These are phyloP conservation scores for Xiphophorus couchianus DNA, from an alignment of 2,113 vertebrate genomes.

Conservation along the genomic window DNA sequence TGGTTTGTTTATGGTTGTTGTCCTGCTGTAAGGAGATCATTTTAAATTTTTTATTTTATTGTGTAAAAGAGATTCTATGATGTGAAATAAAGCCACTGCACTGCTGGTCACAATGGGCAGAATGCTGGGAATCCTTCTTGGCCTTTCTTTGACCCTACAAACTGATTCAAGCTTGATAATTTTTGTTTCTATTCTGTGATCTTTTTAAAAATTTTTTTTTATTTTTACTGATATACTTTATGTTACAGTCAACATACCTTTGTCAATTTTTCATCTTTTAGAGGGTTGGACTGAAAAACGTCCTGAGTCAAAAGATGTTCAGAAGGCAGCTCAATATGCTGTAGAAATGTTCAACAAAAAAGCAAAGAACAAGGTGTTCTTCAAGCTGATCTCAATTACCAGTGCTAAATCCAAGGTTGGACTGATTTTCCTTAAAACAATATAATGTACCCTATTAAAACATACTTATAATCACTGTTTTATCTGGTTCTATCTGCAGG, in stretches of 20 bases:
- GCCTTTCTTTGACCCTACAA: background rate
- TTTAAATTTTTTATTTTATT: background rate
- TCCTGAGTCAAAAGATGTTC: slow-evolving; percentile 31
- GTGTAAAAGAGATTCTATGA: background rate
- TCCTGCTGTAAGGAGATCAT: no score
- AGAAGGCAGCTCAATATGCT: slow-evolving; percentile 33
- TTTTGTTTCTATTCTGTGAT: background rate
- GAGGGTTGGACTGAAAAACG: slow-evolving; percentile 50
- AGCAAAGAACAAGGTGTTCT: slow-evolving; percentile 49
- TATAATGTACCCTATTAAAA: background rate
- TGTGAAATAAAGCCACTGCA: background rate
- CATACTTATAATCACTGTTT: background rate
- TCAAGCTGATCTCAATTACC: slow-evolving; percentile 52
- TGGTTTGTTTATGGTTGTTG: no score
- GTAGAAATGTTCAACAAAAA: slow-evolving; percentile 43
- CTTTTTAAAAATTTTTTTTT: background rate
- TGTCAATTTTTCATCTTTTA: slow-evolving; percentile 23
- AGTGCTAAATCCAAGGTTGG: slow-evolving; percentile 56
- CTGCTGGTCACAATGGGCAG: background rate
- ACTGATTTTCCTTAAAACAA: background rate
- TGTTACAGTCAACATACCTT: background rate
- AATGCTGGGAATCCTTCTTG: background rate
- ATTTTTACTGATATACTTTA: background rate
- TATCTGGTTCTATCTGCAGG: slow-evolving; percentile 32
- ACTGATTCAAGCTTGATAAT: background rate